Conservation (phyloP, 2,888 invertebrate genomes). For the Xestoiulus laeticollis region DNA sequence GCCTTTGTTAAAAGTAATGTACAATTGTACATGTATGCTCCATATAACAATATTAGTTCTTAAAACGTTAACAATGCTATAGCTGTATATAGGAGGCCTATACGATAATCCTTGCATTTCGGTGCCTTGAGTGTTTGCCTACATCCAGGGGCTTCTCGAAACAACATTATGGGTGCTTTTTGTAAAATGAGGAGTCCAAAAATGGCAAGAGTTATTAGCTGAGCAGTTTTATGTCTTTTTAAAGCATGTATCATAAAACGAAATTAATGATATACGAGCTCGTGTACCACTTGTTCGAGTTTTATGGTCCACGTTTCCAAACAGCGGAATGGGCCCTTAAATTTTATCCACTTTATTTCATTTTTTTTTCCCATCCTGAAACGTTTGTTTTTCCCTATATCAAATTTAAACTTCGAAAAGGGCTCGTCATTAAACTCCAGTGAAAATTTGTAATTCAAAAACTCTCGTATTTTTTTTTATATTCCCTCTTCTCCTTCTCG, state of each 20-base stretch:
- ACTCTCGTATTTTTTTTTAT: constrained; percentile 25
- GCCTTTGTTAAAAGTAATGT: no score
- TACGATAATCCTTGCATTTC: neutral
- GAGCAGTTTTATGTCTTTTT: neutral
- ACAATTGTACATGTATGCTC: no score
- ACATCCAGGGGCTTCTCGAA: neutral
- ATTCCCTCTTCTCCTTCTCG: neutral
- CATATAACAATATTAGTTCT: no score
- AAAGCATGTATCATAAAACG: constrained; percentile 23
- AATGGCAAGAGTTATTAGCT: constrained; percentile 15
- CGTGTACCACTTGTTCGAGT: constrained; percentile 24
- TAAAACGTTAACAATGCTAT: no score
- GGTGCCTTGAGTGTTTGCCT: neutral
- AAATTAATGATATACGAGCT: constrained; percentile 37
- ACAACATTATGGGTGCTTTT: neutral
- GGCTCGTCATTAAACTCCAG: constrained; percentile 29
- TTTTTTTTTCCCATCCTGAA: neutral
- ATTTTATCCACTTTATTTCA: constrained; percentile 25
- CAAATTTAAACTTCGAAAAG: constrained; percentile 2
- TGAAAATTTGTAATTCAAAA: constrained; percentile 37
- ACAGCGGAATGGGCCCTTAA: constrained; percentile 37
- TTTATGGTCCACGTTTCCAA: constrained; percentile 28
- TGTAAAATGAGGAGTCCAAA: neutral
- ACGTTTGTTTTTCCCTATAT: constrained; percentile 32
- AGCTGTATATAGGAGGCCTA: no score